A percentile compares a stretch with the other conserved stretches of the same genome.
phyloP scores from a whole-genome alignment of 2,113 vertebrate genomes.

The Rhineura floridana region DNA sequence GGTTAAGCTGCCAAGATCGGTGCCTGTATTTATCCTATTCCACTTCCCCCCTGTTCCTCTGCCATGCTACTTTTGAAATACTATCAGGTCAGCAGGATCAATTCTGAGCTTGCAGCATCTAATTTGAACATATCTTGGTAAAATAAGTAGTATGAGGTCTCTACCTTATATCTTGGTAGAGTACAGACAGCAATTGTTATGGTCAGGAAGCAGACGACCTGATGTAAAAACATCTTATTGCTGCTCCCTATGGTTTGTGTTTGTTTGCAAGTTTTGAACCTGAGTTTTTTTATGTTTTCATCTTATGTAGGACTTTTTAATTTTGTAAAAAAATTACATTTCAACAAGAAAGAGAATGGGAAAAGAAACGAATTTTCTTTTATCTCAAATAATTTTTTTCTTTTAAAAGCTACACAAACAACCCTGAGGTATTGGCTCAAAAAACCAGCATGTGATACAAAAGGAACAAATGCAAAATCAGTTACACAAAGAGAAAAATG shows the following conservation, averaged over 20 bases:
- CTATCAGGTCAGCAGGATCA: background rate
- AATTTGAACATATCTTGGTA: slow-evolving; percentile 18
- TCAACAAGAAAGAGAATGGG: slow-evolving; percentile 24
- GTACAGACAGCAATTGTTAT: slow-evolving; percentile 24
- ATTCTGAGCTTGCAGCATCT: slow-evolving; percentile 2
- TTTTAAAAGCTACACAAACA: slow-evolving; percentile 60
- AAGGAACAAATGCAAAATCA: slow-evolving; percentile 56
- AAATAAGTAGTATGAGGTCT: slow-evolving; percentile 27
- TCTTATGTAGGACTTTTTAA: slow-evolving; percentile 29
- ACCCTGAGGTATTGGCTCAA: slow-evolving; percentile 75
- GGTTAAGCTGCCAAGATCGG: background rate
- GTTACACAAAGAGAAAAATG: slow-evolving; percentile 42
- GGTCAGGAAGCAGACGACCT: slow-evolving; percentile 40
- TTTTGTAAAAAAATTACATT: slow-evolving; percentile 41
- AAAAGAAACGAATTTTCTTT: slow-evolving; percentile 29
- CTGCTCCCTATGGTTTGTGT: slow-evolving; percentile 58
- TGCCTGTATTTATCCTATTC: background rate
- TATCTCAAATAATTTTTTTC: slow-evolving; percentile 48
- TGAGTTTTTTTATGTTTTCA: slow-evolving; percentile 61
- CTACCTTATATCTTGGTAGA: background rate
- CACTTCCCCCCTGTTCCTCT: background rate
- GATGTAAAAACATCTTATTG: slow-evolving; percentile 25
- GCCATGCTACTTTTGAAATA: background rate
- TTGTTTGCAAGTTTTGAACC: slow-evolving; percentile 62
- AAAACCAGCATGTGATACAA: slow-evolving; percentile 53